These are phyloP conservation scores for Phoebastria nigripes DNA, from an alignment of 2,797 vertebrate species.

Conservation along the genomic window DNA sequence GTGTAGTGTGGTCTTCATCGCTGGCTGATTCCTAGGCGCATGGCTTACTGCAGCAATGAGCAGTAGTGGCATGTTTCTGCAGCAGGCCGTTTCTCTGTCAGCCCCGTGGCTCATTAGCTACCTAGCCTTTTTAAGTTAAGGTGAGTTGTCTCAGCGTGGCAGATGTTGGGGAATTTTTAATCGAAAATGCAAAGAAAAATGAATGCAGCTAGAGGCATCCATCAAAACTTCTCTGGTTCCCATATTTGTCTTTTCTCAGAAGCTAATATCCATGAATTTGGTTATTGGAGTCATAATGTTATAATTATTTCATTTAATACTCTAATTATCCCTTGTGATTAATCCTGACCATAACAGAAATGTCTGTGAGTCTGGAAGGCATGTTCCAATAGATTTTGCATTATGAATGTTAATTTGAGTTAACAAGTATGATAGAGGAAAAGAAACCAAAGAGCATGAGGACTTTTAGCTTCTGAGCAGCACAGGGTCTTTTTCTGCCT, in stretches of 20 bases:
- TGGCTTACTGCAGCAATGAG: not conserved
- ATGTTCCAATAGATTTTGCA: conserved; percentile 42
- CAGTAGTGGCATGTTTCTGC: fast-evolving
- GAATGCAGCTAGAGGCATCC: not conserved
- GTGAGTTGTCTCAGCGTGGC: not conserved
- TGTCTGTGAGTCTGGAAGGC: conserved; percentile 51
- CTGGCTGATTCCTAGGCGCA: fast-evolving
- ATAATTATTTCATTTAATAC: conserved; percentile 65
- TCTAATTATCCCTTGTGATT: conserved; percentile 62
- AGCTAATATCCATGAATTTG: conserved; percentile 44
- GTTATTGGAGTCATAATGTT: conserved; percentile 55
- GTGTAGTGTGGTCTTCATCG: fast-evolving
- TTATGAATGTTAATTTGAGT: conserved; percentile 55
- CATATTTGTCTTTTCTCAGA: conserved; percentile 32
- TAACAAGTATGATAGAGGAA: conserved; percentile 26
- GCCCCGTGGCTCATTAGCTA: not conserved
- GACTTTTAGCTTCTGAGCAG: not conserved
- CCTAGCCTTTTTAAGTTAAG: not conserved
- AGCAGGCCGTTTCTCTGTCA: not conserved
- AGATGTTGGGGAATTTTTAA: not conserved
- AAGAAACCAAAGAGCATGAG: not conserved
- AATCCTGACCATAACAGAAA: conserved; percentile 56
- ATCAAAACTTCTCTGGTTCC: not conserved
- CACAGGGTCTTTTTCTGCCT: not conserved
- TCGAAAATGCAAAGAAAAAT: not conserved